Evolutionary conservation across 2,113 vertebrate species (phyloP).

Genomic region (Lucifuga dentata): DNA sequence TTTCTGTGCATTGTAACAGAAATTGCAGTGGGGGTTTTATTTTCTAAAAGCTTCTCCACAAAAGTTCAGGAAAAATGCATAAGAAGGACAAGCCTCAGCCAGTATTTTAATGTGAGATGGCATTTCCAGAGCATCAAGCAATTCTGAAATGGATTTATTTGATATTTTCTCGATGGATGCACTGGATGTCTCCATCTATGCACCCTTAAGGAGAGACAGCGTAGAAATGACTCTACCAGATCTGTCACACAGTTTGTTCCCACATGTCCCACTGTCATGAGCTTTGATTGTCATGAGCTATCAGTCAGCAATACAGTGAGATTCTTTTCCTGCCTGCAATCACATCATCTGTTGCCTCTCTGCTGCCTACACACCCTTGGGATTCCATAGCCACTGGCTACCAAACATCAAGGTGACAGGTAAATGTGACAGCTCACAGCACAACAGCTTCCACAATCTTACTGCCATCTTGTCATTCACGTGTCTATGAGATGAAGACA

Average conservation of each 20-base stretch:
- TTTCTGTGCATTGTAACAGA: too few species aligned
- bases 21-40: too few species aligned
- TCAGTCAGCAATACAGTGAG: conserved; percentile 48
- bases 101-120: conserved; percentile 10
- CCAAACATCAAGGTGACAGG: conserved; percentile 24
- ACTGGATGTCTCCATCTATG: conserved; percentile 17
- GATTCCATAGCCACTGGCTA: conserved; percentile 11
- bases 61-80: too few species aligned
- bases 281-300: conserved; percentile 42
- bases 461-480: conserved; percentile 37
- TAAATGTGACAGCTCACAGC: conserved; percentile 5
- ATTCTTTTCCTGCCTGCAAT: conserved; percentile 29
- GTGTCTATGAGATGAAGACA: conserved; percentile 25
- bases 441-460: conserved; percentile 21
- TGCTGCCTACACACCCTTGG: conserved; percentile 6
- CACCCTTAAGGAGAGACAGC: conserved; percentile 1
- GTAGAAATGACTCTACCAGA: neutral
- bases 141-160: conserved; percentile 1
- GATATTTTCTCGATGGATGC: neutral
- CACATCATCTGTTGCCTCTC: conserved; percentile 4
- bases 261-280: conserved; percentile 53
- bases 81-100: neutral
- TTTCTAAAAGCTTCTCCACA: too few species aligned
- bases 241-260: conserved; percentile 42
- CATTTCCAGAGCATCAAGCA: conserved; percentile 1